A percentile compares a stretch with the other conserved stretches of the same genome.
Conservation (phyloP, 2,888 invertebrate genomes). For the Leptopilina syphax region DNA sequence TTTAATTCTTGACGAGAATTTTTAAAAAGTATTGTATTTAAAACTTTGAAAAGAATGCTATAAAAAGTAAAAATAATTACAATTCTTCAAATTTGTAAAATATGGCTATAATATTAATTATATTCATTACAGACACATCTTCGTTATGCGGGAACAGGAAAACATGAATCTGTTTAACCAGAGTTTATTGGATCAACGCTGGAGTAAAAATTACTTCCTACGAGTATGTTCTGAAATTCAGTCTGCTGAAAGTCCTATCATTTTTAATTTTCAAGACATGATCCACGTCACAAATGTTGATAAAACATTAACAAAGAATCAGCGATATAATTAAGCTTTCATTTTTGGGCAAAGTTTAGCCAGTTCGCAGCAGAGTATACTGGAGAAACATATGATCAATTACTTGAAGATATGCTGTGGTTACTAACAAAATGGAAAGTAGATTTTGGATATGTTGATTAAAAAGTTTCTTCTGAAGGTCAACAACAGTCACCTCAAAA, state of each 20-base stretch:
- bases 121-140: background rate
- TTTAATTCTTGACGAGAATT: too few relatives aligned
- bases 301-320: too few relatives aligned
- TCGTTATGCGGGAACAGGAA: background rate
- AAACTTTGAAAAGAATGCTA: too few relatives aligned
- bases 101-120: background rate
- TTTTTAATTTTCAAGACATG: too few relatives aligned
- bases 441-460: background rate
- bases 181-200: background rate
- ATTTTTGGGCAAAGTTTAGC: background rate
- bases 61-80: too few relatives aligned
- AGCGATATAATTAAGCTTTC: too few relatives aligned
- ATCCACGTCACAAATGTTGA: too few relatives aligned
- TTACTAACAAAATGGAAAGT: background rate
- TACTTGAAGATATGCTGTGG: background rate
- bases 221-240: background rate
- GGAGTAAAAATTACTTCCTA: background rate
- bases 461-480: background rate
- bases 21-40: too few relatives aligned
- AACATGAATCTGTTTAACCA: background rate
- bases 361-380: background rate
- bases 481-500: background rate
- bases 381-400: background rate
- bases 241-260: background rate
- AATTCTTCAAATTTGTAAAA: too few relatives aligned